Conservation (phyloP, 1,140 invertebrate genomes). For the Amphibalanus amphitrite region DNA sequence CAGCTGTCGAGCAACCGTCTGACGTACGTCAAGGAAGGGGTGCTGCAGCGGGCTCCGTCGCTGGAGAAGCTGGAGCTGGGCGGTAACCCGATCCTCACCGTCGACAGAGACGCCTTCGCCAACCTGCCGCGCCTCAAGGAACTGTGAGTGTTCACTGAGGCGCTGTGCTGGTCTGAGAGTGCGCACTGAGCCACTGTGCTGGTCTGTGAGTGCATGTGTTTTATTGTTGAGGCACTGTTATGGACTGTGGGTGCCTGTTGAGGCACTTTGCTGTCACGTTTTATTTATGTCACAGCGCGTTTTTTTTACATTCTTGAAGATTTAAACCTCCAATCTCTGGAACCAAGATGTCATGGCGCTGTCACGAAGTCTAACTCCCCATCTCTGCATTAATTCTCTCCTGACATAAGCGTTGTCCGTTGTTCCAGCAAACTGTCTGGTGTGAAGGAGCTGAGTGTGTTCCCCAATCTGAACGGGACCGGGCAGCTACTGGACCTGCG, state of each 20-base stretch:
- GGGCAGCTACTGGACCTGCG: slow-evolving; percentile 25
- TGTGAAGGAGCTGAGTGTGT: slow-evolving; percentile 23
- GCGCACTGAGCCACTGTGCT: background rate
- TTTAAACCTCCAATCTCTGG: too few relatives aligned
- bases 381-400: too few relatives aligned
- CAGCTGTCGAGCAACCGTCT: slow-evolving; percentile 13
- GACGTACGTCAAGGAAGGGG: slow-evolving; percentile 10
- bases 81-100: slow-evolving; percentile 14
- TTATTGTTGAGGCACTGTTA: too few relatives aligned
- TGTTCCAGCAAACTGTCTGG: slow-evolving; percentile 25
- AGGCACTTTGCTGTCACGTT: too few relatives aligned
- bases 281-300: too few relatives aligned
- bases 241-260: too few relatives aligned
- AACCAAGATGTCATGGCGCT: too few relatives aligned
- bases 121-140: slow-evolving; percentile 16
- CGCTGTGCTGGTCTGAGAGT: background rate
- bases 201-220: background rate
- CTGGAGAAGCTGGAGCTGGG: slow-evolving; percentile 15
- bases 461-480: slow-evolving; percentile 29
- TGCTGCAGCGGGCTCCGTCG: slow-evolving; percentile 9
- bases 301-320: too few relatives aligned
- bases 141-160: too few relatives aligned
- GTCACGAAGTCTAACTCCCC: too few relatives aligned
- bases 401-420: too few relatives aligned
- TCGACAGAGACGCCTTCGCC: slow-evolving; percentile 14